Conservation (phyloP, 1,140 invertebrate genomes). For the Grapholita molesta region DNA sequence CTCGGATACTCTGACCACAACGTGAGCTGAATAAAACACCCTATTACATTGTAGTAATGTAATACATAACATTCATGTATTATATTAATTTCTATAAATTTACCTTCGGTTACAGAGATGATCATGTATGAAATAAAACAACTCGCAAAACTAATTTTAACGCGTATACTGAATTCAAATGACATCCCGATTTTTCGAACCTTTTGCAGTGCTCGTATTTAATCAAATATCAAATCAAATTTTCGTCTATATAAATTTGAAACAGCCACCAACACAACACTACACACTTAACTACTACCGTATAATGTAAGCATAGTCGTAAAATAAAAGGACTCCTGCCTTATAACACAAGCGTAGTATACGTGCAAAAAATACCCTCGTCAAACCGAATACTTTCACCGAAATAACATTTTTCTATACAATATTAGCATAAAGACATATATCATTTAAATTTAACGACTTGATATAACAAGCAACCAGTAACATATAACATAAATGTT, state of each 20-base stretch:
- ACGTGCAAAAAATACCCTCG: not conserved
- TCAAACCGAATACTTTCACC: not conserved
- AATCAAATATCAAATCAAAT: too few species aligned
- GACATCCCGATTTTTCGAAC: too few species aligned
- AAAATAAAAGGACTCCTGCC: not conserved
- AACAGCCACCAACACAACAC: too few species aligned
- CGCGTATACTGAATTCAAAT: too few species aligned
- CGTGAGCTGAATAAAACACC: conserved; percentile 29
- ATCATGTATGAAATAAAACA: too few species aligned
- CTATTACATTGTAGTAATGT: not conserved
- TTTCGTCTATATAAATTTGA: too few species aligned
- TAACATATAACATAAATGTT: not conserved
- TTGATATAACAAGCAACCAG: not conserved
- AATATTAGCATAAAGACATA: not conserved
- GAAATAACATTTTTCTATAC: not conserved
- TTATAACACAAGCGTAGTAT: not conserved
- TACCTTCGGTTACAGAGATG: too few species aligned
- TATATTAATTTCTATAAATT: not conserved
- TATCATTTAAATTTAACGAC: not conserved
- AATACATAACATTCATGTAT: conserved; percentile 18
- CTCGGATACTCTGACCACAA: conserved; percentile 25
- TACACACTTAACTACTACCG: not conserved
- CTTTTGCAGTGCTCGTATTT: too few species aligned
- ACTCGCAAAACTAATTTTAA: too few species aligned
- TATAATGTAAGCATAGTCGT: not conserved